Conservation (phyloP, 2,888 invertebrate genomes). For the Amiota communis region DNA sequence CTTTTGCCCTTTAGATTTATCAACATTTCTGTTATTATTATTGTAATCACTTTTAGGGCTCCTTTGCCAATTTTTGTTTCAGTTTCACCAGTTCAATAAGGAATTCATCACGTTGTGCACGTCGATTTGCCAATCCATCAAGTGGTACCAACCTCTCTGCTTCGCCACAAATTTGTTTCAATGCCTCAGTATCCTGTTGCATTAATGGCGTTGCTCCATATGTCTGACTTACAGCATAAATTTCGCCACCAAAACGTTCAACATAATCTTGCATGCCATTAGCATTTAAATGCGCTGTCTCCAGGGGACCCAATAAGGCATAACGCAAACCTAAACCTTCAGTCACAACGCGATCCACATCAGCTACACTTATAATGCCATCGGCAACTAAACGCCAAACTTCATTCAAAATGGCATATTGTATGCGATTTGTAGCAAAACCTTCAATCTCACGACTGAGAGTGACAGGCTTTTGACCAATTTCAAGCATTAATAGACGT, state of each 20-base stretch:
- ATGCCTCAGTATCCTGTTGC: constrained; percentile 78
- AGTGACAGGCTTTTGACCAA: constrained; percentile 93
- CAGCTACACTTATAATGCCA: constrained; percentile 86
- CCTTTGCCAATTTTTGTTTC: constrained; percentile 79
- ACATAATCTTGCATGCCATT: constrained; percentile 82
- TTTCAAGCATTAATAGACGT: constrained; percentile 83
- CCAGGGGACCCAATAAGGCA: constrained; percentile 93
- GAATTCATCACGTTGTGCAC: constrained; percentile 87
- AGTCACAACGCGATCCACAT: constrained; percentile 93
- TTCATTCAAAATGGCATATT: constrained; percentile 95
- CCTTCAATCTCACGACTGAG: constrained; percentile 90
- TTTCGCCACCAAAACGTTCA: constrained; percentile 77
- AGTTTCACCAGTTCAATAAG: constrained; percentile 84
- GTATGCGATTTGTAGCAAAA: constrained; percentile 94
- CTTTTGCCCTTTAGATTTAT: too few relatives aligned
- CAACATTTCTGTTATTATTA: too few relatives aligned
- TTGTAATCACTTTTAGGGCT: constrained; percentile 44
- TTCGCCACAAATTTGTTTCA: constrained; percentile 81
- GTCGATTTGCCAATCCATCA: constrained; percentile 79
- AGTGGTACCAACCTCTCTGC: constrained; percentile 83
- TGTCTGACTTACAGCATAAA: constrained; percentile 79
- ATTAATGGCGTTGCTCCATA: constrained; percentile 84
- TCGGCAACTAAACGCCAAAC: constrained; percentile 90
- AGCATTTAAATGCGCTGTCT: constrained; percentile 95
- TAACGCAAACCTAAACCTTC: constrained; percentile 96